Evolutionary conservation across 2,888 invertebrate species (phyloP).

Genomic region (Latheticus oryzae): DNA sequence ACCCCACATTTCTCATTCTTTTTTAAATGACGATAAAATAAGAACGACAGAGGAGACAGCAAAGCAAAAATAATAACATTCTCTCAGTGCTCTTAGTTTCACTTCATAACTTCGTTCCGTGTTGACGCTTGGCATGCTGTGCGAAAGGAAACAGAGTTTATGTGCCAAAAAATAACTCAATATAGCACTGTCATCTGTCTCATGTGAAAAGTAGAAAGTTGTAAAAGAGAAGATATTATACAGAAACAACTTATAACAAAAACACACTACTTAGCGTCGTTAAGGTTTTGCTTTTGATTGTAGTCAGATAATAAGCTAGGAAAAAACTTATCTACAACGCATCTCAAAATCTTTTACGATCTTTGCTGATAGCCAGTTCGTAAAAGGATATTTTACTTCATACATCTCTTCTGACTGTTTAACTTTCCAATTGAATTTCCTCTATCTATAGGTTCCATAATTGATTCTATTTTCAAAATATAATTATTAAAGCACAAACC

Average conservation of each 20-base stretch:
- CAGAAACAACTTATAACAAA: no score
- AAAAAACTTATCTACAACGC: no score
- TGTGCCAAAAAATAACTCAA: constrained; percentile 32
- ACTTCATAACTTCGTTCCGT: constrained; percentile 30
- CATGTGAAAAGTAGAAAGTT: no score
- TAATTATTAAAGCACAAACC: constrained; percentile 18
- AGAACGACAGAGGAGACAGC: constrained; percentile 1
- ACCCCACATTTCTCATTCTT: constrained; percentile 5
- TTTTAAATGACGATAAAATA: constrained; percentile 29
- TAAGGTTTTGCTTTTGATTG: no score
- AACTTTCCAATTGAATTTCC: constrained; percentile 30
- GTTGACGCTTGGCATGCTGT: neutral
- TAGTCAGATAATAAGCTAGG: no score
- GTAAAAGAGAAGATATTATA: no score
- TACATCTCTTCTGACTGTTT: no score
- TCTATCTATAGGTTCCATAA: constrained; percentile 19
- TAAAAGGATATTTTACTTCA: no score
- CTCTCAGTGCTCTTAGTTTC: constrained; percentile 2
- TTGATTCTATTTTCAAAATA: constrained; percentile 34
- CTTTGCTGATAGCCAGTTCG: no score
- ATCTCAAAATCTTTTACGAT: no score
- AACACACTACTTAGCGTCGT: no score
- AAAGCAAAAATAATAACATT: constrained; percentile 23
- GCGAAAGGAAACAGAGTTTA: constrained; percentile 24
- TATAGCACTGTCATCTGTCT: constrained; percentile 32